Base-by-base conservation (phyloP, 2,797 vertebrate species). In the Rhynchonycteris naso region DNA sequence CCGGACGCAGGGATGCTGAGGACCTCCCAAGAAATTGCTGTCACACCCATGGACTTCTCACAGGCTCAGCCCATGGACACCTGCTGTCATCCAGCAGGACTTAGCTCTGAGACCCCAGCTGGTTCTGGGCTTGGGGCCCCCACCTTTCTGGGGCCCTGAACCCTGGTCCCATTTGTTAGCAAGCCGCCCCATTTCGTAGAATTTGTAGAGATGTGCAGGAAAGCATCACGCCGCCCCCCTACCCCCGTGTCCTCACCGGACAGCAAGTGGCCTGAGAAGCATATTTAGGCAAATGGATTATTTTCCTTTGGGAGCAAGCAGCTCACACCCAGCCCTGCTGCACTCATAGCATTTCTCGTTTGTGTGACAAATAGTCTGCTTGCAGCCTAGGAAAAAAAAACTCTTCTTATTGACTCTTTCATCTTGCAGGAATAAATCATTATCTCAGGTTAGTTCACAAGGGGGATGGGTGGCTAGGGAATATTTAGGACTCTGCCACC, bases 341-440 rank as follows among this genome's bases (percentile, higher is more conserved):
- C 95, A 95, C 97, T 97, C 98, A 93, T 61, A 92, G 91, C 96
- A 94, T 93, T 97, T 97, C 96, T 97, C 97, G 96, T 98, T 98
- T 96, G 96, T 97, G 96, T 98, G 98, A 98, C 97, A 97, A 98
- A 98, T 95, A 91, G 97, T 92, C 95, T 69, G 65, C 92, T 97
- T 97, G 95, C 96, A 97, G 93, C 96, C 97, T 93, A 95, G 93
- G 98, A 95, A 95, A 43, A 58, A 56, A 56, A 97, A 96, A 98
- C 89, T 89, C 97, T 92, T 65, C 95, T 98, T 98, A 97, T 94
- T 97, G 97, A 98, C 96, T 98, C 96, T 96, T 97, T 96, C 95
- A 96, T 98, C 97, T 97, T 95, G 63, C 81, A 89, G 97, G 97
- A 98, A 98, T 97, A 98, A 98, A 98, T 96, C 97, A 97, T 97